Evolutionary conservation across 2,797 vertebrate species (phyloP), one percentile per base, ranked within the genome.

Genomic region (Paratrypauchen microcephalus): DNA sequence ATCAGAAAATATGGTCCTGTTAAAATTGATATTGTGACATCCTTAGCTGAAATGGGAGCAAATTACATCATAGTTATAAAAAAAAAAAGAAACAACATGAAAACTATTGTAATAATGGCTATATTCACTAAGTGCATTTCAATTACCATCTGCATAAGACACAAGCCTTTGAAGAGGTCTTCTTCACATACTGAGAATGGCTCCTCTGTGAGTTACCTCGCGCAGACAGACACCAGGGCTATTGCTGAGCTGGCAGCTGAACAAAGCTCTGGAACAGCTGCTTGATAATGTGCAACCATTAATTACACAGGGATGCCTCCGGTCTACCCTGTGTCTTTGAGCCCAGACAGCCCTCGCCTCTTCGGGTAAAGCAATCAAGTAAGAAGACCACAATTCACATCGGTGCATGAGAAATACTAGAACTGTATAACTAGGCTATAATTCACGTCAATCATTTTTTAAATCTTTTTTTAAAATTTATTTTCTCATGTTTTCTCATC

Each of bases 281-380:
- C 82, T 86, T 89, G 87, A 90, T 91, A 88, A 92, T 87, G 83
- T 81, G 81, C 80, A 91, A 82, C 87, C 83, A 92, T 91, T 91
- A 91, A 92, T 89, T 92, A 88, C 84, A 83, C 83, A 86, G 83
- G 88, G 84, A 90, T 85, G 91, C 89, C 87, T 85, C 83, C 68
- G 84, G 88, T 90, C 77, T 90, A 79, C 83, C 83, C 85, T 66
- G 47, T 74, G 85, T 79, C 67, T 67, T 79, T 73, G 75, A 83
- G 79, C 73, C 60, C 68, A 86, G 70, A 83, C 41, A 52, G 48
- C 69, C 78, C 57, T 83, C 3, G 48, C 74, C 68, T 69, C 65
- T 65, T 71, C 55, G 48, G 75, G 74, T 73, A 71, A 61, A 72
- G 73, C 75, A 74, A 80, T 93, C 89, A 90, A 72, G 79, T 83